phyloP scores from a whole-genome alignment of 2,797 vertebrate species.

The Glyptemys insculpta region DNA sequence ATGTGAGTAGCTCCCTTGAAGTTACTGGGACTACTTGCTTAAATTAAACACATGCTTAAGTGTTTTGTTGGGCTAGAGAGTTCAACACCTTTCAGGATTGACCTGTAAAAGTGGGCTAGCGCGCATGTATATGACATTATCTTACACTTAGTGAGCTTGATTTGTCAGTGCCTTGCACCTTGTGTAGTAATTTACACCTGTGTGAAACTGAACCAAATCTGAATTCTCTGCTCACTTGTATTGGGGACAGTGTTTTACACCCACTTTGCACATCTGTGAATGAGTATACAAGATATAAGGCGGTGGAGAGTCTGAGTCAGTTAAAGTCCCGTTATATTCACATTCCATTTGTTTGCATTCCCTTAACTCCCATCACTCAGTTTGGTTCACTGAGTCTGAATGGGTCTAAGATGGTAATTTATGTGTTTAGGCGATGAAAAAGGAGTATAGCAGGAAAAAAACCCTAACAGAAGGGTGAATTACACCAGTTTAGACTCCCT shows the following conservation, averaged over 20 bases:
- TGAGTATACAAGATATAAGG: slow-evolving; percentile 54
- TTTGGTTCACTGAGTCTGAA: neutral
- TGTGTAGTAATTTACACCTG: slow-evolving; percentile 30
- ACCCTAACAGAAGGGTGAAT: slow-evolving; percentile 39
- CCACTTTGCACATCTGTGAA: slow-evolving; percentile 58
- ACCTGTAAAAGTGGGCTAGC: neutral
- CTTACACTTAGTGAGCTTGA: fast-evolving
- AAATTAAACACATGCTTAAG: neutral
- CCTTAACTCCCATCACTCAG: slow-evolving; percentile 39
- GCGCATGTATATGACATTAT: fast-evolving
- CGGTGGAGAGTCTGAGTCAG: slow-evolving; percentile 62
- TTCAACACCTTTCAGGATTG: neutral
- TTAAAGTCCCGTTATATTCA: slow-evolving; percentile 38
- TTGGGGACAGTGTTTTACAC: slow-evolving; percentile 57
- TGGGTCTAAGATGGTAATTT: neutral
- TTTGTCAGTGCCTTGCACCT: fast-evolving
- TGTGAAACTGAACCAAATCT: slow-evolving; percentile 25
- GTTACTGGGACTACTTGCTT: neutral
- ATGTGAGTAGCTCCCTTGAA: neutral
- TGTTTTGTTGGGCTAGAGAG: neutral
- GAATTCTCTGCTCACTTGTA: slow-evolving; percentile 61
- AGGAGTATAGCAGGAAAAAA: neutral
- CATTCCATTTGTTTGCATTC: slow-evolving; percentile 22
- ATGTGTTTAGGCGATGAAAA: neutral
- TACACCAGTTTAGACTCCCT: slow-evolving; percentile 6